phyloP scores from a whole-genome alignment of 2,113 vertebrate genomes.

The Rhabdornis inornatus region DNA sequence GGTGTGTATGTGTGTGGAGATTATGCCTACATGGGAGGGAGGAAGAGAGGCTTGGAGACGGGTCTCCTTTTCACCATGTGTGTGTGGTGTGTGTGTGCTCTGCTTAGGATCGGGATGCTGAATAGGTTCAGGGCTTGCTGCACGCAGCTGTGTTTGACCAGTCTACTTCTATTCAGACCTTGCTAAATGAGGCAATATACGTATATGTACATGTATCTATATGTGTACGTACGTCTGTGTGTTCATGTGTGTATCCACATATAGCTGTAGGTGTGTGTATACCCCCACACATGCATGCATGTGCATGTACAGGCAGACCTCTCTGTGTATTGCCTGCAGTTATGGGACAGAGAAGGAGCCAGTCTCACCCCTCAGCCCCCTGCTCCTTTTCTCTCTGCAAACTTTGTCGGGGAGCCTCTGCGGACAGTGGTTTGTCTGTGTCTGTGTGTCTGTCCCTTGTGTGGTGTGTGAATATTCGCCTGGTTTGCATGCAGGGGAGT shows the following conservation, averaged over 20 bases:
- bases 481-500: background rate
- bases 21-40: background rate
- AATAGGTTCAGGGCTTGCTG: slow-evolving; percentile 5
- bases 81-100: background rate
- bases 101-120: background rate
- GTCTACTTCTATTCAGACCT: background rate
- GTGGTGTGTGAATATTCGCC: background rate
- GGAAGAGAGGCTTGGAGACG: background rate
- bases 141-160: background rate
- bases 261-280: background rate
- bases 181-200: background rate
- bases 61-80: background rate
- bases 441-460: background rate
- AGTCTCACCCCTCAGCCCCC: background rate
- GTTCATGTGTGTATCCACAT: background rate
- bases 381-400: slow-evolving; percentile 1
- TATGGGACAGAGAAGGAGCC: background rate
- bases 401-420: slow-evolving; percentile 35
- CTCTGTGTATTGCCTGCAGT: background rate
- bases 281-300: background rate
- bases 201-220: background rate
- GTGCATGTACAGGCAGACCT: background rate
- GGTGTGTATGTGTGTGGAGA: background rate
- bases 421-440: background rate
- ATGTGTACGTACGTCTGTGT: accelerated